Evolutionary conservation across 2,113 vertebrate genomes (phyloP).

Genomic region (Eulemur rufifrons): DNA sequence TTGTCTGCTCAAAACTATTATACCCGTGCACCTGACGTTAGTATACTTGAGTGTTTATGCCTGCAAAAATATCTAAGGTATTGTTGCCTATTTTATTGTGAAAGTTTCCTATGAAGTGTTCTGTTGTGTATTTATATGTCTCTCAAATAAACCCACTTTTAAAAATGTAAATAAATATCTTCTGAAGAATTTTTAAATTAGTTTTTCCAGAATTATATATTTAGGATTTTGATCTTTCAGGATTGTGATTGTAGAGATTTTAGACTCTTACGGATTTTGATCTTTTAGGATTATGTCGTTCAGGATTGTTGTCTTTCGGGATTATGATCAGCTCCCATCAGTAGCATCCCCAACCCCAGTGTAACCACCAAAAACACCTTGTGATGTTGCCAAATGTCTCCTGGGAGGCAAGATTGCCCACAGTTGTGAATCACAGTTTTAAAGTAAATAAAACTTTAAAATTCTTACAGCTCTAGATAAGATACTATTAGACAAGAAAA

Average conservation of each 20-base stretch:
- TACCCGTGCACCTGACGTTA: background rate
- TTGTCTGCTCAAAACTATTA: background rate
- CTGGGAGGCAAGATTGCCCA: no score
- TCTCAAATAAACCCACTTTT: background rate
- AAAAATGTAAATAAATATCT: background rate
- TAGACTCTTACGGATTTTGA: no score
- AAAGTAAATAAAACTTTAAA: background rate
- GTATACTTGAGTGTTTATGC: background rate
- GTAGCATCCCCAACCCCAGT: fast-evolving
- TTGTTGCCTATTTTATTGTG: background rate
- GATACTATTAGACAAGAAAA: background rate
- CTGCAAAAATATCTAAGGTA: background rate
- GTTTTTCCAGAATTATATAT: background rate
- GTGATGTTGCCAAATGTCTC: background rate
- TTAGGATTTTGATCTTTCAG: background rate
- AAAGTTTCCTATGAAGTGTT: background rate
- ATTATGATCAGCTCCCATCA: background rate
- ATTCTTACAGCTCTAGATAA: background rate
- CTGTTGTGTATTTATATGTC: background rate
- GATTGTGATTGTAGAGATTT: no score
- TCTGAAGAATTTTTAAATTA: background rate
- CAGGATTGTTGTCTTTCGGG: background rate
- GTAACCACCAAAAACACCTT: background rate
- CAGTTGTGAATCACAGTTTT: background rate
- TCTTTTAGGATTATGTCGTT: background rate